phyloP scores from a whole-genome alignment of 1,140 invertebrate species.

The Atta colombica region DNA sequence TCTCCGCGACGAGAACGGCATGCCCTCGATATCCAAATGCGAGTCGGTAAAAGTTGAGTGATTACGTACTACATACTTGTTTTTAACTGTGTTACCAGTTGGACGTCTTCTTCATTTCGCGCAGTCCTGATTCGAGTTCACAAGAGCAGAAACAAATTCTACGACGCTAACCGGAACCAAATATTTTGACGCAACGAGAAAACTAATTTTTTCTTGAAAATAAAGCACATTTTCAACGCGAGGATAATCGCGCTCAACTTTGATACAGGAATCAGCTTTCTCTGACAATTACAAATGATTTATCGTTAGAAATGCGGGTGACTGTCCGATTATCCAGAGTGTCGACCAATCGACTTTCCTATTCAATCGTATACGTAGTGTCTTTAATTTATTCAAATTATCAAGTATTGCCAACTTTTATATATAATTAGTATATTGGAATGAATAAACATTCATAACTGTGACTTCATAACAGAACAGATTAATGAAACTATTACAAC shows the following conservation, averaged over 20 bases:
- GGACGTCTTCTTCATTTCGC: constrained; percentile 6
- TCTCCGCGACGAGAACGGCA: constrained; percentile 63
- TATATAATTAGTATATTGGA: background rate
- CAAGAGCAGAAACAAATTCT: background rate
- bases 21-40: constrained; percentile 79
- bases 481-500: background rate
- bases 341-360: constrained; percentile 23
- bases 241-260: constrained; percentile 6
- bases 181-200: background rate
- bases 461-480: background rate
- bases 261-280: constrained; percentile 40
- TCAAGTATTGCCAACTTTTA: background rate
- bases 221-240: background rate
- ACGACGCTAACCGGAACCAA: background rate
- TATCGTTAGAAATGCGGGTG: constrained; percentile 47
- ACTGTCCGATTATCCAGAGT: constrained; percentile 30
- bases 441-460: background rate
- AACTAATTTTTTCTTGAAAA: background rate
- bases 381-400: background rate
- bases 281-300: constrained; percentile 51
- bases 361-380: background rate
- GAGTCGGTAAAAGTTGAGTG: constrained; percentile 78
- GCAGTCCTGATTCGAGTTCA: constrained; percentile 8
- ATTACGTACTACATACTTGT: constrained; percentile 71
- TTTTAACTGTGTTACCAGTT: constrained; percentile 9